A percentile compares a stretch with the other conserved stretches of the same genome.
These are phyloP conservation scores for Choloepus didactylus DNA, from an alignment of 2,797 vertebrate genomes.

Conservation along the genomic window DNA sequence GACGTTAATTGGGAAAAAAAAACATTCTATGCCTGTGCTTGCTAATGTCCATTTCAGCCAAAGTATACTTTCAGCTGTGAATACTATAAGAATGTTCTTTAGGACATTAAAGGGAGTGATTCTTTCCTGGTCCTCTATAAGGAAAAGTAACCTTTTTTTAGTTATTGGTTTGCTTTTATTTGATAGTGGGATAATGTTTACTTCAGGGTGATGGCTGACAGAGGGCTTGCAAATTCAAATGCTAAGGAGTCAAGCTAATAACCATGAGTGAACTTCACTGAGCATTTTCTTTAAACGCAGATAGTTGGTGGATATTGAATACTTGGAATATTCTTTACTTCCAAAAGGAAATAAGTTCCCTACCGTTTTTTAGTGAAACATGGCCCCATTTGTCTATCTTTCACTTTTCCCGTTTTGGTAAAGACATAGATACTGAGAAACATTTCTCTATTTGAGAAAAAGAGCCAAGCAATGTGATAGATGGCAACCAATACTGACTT, in stretches of 20 bases:
- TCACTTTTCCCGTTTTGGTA: background rate
- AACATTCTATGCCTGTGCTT: slow-evolving; percentile 28
- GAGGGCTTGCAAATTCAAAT: background rate
- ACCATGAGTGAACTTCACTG: background rate
- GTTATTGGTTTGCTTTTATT: background rate
- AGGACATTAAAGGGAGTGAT: background rate
- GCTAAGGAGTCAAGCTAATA: background rate
- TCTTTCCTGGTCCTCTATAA: background rate
- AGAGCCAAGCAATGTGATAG: background rate
- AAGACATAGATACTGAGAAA: background rate
- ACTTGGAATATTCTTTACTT: background rate
- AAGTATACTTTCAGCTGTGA: background rate
- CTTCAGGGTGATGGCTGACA: background rate
- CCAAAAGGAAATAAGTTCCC: background rate
- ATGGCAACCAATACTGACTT: background rate
- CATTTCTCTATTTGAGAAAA: background rate
- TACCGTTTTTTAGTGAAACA: background rate
- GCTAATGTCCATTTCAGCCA: slow-evolving; percentile 55
- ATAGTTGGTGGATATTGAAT: background rate
- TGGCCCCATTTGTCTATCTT: background rate
- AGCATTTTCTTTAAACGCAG: background rate
- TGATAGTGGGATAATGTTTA: background rate
- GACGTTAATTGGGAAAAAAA: background rate
- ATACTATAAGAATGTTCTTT: background rate
- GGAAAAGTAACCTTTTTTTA: background rate